Evolutionary conservation across 2,113 vertebrate genomes (phyloP), one percentile per base, ranked within the genome.

Genomic region (Nannospalax galili): DNA sequence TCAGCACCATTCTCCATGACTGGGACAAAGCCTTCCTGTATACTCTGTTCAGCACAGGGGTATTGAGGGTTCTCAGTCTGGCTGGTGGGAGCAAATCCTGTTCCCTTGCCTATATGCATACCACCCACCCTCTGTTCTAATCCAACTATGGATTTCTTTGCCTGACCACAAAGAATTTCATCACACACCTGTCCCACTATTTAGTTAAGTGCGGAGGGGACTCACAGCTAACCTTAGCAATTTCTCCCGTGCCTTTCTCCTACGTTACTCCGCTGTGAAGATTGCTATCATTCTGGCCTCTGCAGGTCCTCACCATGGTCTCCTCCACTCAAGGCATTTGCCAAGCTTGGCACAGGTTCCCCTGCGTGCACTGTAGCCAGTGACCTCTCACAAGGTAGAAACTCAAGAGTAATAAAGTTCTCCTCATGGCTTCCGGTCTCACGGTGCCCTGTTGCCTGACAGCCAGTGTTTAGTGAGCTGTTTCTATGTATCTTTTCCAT

Each of bases 391-490:
- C 52, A 37, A n/a, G 48, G 9, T 11, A 56, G 9, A 56, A 48
- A 87, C 28, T 2, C 11, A 52, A 52, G 12, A 45, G 40, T 20
- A 0, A 0, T 4, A 1, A n/a, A 26, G 1, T n/a, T 40, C n/a
- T 16, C 19, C 37, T 19, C 48, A 28, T 14, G 9, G 35, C 84
- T 52, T n/a, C 22, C 42, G n/a, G n/a, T n/a, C n/a, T n/a, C n/a
- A n/a, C n/a, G n/a, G n/a, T n/a, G n/a, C n/a, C n/a, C n/a, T n/a
- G n/a, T n/a, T 37, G 69, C 20, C 42, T 37, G n/a, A 20, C 26
- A 75, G 45, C 72, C 24, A 4, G 14, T 32, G 22, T 17, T 69
- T 45, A 37, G 7, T 2, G 58, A 35, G 5, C 9, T 15, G 3
- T 24, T 28, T 73, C 65, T 28, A 15, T 17, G 5, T 56, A 3